Conservation (phyloP, 2,888 invertebrate species). For the Ophraella communa region DNA sequence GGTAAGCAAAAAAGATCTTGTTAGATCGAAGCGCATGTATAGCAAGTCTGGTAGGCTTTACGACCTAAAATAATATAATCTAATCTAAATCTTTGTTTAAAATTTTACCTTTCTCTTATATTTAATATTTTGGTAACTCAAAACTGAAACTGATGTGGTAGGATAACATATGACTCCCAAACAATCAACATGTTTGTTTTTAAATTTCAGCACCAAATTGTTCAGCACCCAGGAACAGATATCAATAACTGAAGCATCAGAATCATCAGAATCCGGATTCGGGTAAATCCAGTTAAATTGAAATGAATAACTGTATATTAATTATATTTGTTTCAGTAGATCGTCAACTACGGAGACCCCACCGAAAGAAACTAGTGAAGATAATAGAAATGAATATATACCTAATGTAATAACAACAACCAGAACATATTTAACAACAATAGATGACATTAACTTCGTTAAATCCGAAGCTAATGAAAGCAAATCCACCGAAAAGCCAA, state of each 20-base stretch:
- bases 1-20: no score
- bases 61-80: no score
- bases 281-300: not conserved
- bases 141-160: no score
- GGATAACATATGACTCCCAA: no score
- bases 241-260: not conserved
- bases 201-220: constrained; percentile 1
- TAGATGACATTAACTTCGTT: constrained; percentile 19
- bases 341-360: not conserved
- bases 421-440: constrained; percentile 18
- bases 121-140: no score
- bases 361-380: constrained; percentile 4
- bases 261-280: not conserved
- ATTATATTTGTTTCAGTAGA: constrained; percentile 11
- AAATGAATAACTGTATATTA: not conserved
- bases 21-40: no score
- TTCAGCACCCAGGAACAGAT: constrained; percentile 7
- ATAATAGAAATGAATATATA: constrained; percentile 16
- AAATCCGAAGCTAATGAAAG: constrained; percentile 22
- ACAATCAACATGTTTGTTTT: not conserved
- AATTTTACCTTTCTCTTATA: no score
- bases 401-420: constrained; percentile 22
- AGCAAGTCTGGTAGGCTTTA: no score
- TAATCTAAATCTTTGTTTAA: no score
- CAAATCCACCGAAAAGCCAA: constrained; percentile 9